phyloP scores from a whole-genome alignment of 2,797 vertebrate species.

The Moxostoma hubbsi region DNA sequence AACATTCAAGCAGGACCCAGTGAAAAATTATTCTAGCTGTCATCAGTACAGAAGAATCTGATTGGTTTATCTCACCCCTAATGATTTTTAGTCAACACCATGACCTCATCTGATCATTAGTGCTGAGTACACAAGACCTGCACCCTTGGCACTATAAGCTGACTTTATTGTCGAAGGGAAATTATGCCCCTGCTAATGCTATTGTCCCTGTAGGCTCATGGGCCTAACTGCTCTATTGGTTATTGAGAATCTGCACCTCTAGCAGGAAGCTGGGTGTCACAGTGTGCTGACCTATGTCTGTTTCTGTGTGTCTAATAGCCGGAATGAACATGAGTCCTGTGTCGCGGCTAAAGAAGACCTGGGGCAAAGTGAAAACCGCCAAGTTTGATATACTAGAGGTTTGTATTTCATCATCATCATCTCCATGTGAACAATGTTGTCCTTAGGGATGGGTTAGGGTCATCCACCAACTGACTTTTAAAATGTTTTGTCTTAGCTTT shows the following conservation, averaged over 20 bases:
- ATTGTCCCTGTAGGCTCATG: slow-evolving; percentile 48
- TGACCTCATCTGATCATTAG: slow-evolving; percentile 46
- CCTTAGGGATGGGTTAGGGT: neutral
- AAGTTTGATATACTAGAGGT: slow-evolving; percentile 96
- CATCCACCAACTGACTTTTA: neutral
- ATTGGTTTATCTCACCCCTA: slow-evolving; percentile 25
- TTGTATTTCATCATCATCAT: slow-evolving; percentile 23
- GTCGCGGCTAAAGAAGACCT: slow-evolving; percentile 94
- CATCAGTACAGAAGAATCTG: slow-evolving; percentile 28
- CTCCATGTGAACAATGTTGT: neutral
- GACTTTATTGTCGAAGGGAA: slow-evolving; percentile 60
- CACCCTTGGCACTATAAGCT: slow-evolving; percentile 58
- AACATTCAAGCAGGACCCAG: neutral
- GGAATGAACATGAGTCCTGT: slow-evolving; percentile 98
- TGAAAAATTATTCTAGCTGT: slow-evolving; percentile 35
- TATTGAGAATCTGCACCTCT: slow-evolving; percentile 41
- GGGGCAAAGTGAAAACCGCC: slow-evolving; percentile 93
- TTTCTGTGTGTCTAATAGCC: slow-evolving; percentile 74
- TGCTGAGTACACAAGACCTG: slow-evolving; percentile 49
- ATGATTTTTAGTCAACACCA: slow-evolving; percentile 30
- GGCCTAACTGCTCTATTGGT: slow-evolving; percentile 1
- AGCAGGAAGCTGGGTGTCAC: slow-evolving; percentile 43
- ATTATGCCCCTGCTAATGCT: slow-evolving; percentile 48
- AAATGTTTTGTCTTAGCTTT: neutral
- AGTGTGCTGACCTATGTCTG: slow-evolving; percentile 63